Evolutionary conservation across 1,140 invertebrate species (phyloP), one percentile per base, ranked within the genome.

Genomic region (Asbolus verrucosus): DNA sequence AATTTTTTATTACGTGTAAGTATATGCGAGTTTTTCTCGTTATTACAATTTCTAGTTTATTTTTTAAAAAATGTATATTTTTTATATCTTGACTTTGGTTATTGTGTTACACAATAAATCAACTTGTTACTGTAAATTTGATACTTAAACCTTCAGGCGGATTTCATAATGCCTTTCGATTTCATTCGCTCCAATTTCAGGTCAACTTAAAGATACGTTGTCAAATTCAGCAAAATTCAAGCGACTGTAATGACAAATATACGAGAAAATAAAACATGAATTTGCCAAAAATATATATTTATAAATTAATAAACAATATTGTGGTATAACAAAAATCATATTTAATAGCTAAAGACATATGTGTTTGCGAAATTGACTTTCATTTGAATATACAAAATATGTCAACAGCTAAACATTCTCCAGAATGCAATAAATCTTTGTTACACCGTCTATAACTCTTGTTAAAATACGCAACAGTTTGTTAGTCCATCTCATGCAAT

Each of bases 81-180:
- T 5, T 30, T n/a, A n/a, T n/a, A n/a, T n/a, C n/a, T n/a, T n/a
- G n/a, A n/a, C n/a, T 27, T 27, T 46, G 16, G 41, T 2, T 16
- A 54, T 54, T 54, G 46, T 54, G 21, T 54, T 54, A 27, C 46
- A 27, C 46, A 54, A 54, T 30, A 30, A 30, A 30, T 27, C 41
- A 27, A 5, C 21, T 27, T 6, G 9, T 54, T 27, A 54, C 46
- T 27, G 43, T 21, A 16, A 54, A 54, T 54, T 54, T 54, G 46
- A 54, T 24, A 62, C 24, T 61, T 18, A 13, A 11, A 21, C 61
- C 33, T 41, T 27, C 11, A 41, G 36, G 19, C 61, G 41, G 13
- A 63, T 63, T 63, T 63, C 61, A 63, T 41, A 63, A 63, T 39
- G 39, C 61, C 61, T 63, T 63, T 63, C 61, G 39, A 41, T 63